Evolutionary conservation across 2,888 invertebrate species (phyloP).

Genomic region (Nebria salina): DNA sequence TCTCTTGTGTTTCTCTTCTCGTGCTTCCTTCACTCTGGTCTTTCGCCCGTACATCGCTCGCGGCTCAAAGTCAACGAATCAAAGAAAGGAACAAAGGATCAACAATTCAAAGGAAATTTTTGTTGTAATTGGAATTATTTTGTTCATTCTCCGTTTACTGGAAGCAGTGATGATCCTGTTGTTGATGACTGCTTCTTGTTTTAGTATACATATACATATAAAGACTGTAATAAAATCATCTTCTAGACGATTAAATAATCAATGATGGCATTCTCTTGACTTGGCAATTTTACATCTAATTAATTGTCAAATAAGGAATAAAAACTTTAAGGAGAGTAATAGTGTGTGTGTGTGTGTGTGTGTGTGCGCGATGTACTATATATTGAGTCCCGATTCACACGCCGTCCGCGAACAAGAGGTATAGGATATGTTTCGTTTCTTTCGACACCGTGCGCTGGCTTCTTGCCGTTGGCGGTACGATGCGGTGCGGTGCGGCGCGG

Average conservation of each 20-base stretch:
- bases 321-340: too few species aligned
- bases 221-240: not conserved
- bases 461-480: not conserved
- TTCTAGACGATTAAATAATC: not conserved
- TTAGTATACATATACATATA: not conserved
- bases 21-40: conserved; percentile 27
- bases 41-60: conserved; percentile 10
- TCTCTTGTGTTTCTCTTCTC: conserved; percentile 47
- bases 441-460: conserved; percentile 12
- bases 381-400: not conserved
- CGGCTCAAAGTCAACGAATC: conserved; percentile 26
- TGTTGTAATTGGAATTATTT: conserved; percentile 44
- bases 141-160: not conserved
- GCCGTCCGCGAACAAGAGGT: not conserved
- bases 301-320: too few species aligned
- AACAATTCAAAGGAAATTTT: conserved; percentile 40
- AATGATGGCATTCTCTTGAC: not conserved
- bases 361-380: not conserved
- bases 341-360: not conserved
- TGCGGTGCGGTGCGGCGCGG: not conserved
- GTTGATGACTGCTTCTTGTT: not conserved
- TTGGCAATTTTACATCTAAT: too few species aligned
- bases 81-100: conserved; percentile 44
- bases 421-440: conserved; percentile 10
- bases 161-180: not conserved